Evolutionary conservation across 2,888 invertebrate species (phyloP), one percentile per base, ranked within the genome.

Genomic region (Platerodrilus igneus): DNA sequence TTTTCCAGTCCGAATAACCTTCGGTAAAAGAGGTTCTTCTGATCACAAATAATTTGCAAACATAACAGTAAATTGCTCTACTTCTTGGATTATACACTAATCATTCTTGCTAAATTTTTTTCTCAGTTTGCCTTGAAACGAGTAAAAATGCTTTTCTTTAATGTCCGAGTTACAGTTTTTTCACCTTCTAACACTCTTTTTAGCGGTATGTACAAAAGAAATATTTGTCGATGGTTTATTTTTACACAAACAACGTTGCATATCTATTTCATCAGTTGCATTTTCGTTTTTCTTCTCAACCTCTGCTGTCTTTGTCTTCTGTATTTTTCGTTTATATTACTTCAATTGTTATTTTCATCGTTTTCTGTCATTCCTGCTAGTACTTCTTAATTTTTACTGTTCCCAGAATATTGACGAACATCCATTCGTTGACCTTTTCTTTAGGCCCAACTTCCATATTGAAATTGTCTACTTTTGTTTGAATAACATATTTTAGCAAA

Each of bases 141-240:
- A n/a, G n/a, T n/a, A n/a, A n/a, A n/a, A n/a, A 19, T 7, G n/a
- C n/a, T 23, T 23, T 23, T 9, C n/a, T 23, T 23, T 9, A 23
- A 9, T 9, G 23, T 7, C n/a, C 23, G 4, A 7, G 23, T 7
- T 23, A 23, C 23, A 23, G 4, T 9, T 23, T 23, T 23, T 7
- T 9, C 23, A 7, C 23, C 23, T 9, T 23, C 23, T 23, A 7
- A 7, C n/a, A 23, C 23, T 9, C 9, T 23, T 23, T 23, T 23
- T 23, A 23, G 23, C 23, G 4, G 23, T 23, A 23, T 9, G n/a
- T 7, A 23, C n/a, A 23, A 23, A 9, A 7, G 23, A 23, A 23
- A 23, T 23, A 23, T 23, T 23, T 6, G 19, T 6, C 5, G 19
- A 7, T 19, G 19, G 19, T 19, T 19, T 19, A 7, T 19, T 19